Conservation (phyloP, 2,797 vertebrate genomes). For the Cynopterus sphinx region DNA sequence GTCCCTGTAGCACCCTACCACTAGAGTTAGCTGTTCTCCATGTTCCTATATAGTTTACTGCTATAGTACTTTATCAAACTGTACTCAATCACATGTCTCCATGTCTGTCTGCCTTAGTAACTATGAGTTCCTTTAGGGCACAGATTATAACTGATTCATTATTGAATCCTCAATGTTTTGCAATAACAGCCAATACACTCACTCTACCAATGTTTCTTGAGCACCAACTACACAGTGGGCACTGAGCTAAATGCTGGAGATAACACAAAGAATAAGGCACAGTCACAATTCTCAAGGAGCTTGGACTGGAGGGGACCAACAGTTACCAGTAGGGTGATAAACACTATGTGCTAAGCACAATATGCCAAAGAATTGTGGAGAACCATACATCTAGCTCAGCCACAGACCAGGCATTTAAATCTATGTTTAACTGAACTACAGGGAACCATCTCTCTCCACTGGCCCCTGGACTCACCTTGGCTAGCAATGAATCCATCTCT, state of each 20-base stretch:
- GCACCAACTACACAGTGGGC: background rate
- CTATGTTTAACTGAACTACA: background rate
- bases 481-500: slow-evolving; percentile 86
- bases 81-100: background rate
- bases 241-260: background rate
- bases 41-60: background rate
- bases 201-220: background rate
- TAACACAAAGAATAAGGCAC: background rate
- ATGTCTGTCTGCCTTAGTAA: background rate
- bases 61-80: background rate
- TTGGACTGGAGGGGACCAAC: background rate
- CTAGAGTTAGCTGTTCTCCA: background rate
- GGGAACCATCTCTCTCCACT: background rate
- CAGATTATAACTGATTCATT: background rate
- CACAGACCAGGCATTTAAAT: background rate
- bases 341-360: background rate
- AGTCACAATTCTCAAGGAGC: background rate
- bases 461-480: slow-evolving; percentile 82
- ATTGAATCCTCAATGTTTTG: background rate
- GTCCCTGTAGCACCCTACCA: background rate
- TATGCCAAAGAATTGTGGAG: background rate
- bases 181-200: background rate
- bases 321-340: background rate
- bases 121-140: background rate
- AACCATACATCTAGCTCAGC: background rate